Evolutionary conservation across 1,140 invertebrate species (phyloP).

Genomic region (Centruroides sculpturatus): DNA sequence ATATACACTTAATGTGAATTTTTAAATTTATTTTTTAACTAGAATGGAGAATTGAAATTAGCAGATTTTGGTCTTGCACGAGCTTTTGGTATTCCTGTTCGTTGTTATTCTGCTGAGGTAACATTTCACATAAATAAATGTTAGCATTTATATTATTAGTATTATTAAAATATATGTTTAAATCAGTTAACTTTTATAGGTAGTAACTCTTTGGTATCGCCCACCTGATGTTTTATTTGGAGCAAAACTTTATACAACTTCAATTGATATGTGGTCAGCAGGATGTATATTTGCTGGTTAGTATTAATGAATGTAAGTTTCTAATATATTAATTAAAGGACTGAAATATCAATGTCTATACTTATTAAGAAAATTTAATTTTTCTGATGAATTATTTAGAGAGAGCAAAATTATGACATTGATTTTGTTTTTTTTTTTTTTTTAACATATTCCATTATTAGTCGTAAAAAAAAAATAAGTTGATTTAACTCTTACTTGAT

Average conservation of each 20-base stretch:
- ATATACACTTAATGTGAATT: no score
- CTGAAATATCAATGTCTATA: no score
- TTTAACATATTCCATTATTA: no score
- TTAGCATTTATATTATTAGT: no score
- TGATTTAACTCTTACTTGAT: no score
- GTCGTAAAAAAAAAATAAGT: no score
- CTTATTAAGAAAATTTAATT: no score
- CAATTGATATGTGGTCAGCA: conserved; percentile 99
- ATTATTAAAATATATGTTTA: no score
- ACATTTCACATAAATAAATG: not conserved
- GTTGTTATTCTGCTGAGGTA: conserved; percentile 98
- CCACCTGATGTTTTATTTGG: conserved; percentile 98
- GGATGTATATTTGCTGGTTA: conserved; percentile 97
- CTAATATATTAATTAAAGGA: no score
- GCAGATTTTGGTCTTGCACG: conserved; percentile 98
- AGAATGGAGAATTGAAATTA: conserved; percentile 83
- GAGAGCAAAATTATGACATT: no score
- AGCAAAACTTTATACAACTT: conserved; percentile 96
- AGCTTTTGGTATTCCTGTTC: conserved; percentile 97
- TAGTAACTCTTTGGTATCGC: conserved; percentile 78
- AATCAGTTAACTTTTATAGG: not conserved
- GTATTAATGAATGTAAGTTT: not conserved
- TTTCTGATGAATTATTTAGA: no score
- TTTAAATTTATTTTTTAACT: not conserved
- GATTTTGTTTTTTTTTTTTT: no score